Conservation (phyloP, 2,797 vertebrate species). For the Thamnophis elegans region DNA sequence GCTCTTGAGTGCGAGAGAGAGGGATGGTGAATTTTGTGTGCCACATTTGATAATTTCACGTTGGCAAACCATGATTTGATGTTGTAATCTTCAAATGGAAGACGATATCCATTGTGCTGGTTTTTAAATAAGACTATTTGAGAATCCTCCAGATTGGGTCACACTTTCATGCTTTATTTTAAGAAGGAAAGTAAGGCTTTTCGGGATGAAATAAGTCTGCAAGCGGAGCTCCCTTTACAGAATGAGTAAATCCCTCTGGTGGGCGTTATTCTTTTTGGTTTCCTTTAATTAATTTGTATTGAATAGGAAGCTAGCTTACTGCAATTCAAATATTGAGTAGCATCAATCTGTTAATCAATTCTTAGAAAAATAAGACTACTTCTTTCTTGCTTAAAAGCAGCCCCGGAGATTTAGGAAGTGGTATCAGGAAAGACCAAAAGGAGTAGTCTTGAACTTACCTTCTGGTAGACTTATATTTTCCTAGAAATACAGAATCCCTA, state of each 20-base stretch:
- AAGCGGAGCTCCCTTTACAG: neutral
- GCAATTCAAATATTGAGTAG: neutral
- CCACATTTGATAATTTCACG: neutral
- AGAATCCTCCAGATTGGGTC: neutral
- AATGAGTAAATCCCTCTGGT: neutral
- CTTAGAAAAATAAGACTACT: neutral
- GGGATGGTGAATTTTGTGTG: neutral
- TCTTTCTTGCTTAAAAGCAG: neutral
- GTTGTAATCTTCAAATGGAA: neutral
- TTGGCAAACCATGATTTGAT: neutral
- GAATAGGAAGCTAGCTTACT: neutral
- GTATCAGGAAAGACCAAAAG: neutral
- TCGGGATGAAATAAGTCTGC: neutral
- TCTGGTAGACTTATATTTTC: neutral
- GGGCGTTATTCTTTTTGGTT: neutral
- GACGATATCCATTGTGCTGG: neutral
- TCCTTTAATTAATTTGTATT: neutral
- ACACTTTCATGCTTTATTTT: neutral
- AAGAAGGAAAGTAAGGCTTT: neutral
- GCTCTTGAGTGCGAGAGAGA: neutral
- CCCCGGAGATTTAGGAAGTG: neutral
- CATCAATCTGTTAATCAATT: neutral
- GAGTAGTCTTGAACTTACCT: neutral
- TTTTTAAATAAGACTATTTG: neutral
- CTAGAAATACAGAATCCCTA: neutral